phyloP scores from a whole-genome alignment of 2,113 vertebrate species.

The Perccottus glenii region DNA sequence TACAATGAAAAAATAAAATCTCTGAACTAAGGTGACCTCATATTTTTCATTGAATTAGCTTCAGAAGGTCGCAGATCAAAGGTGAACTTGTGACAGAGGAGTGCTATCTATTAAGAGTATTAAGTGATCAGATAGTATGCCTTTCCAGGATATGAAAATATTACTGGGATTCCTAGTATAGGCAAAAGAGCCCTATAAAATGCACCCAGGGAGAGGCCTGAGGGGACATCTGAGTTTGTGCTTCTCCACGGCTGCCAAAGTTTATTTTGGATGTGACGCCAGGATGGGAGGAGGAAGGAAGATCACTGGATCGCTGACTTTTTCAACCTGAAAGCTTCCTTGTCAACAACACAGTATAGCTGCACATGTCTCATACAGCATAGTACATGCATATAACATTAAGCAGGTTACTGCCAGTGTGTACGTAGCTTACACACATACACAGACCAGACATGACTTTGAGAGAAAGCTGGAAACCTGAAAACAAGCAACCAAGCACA shows the following conservation, averaged over 20 bases:
- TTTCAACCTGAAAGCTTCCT: constrained; percentile 63
- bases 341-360: constrained; percentile 54
- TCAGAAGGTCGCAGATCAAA: constrained; percentile 42
- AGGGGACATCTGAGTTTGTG: constrained; percentile 51
- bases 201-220: constrained; percentile 39
- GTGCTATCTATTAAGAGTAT: constrained; percentile 25
- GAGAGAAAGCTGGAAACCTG: constrained; percentile 5
- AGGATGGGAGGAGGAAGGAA: constrained; percentile 55
- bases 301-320: constrained; percentile 57
- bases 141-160: constrained; percentile 68
- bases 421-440: neutral
- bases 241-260: constrained; percentile 32
- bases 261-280: constrained; percentile 65
- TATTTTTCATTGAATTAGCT: constrained; percentile 50
- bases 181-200: constrained; percentile 50
- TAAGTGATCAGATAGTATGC: constrained; percentile 37
- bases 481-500: constrained; percentile 19
- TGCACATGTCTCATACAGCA: constrained; percentile 44
- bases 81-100: constrained; percentile 39
- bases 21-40: constrained; percentile 37
- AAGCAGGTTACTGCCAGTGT: neutral
- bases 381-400: neutral
- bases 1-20: constrained; percentile 26
- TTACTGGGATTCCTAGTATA: constrained; percentile 54
- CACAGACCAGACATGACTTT: no score